phyloP scores from a whole-genome alignment of 2,888 invertebrate genomes.

The Agonopterix subpropinquella region DNA sequence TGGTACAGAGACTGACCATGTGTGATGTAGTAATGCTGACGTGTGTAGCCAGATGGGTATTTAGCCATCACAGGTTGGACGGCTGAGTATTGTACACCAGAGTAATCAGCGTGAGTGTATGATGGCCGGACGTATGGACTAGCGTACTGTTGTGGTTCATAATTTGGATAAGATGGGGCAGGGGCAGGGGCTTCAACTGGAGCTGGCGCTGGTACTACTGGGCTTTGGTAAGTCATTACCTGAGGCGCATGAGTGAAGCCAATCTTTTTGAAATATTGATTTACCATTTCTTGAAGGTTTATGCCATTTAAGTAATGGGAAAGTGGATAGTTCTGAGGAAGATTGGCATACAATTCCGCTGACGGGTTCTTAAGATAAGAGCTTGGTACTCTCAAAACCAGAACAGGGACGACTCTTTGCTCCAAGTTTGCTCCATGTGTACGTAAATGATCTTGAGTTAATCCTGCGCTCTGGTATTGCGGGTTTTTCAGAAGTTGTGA shows the following conservation, averaged over 20 bases:
- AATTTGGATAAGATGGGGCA: constrained; percentile 20
- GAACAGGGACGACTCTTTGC: constrained; percentile 72
- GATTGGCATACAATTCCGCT: constrained; percentile 71
- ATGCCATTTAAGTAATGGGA: constrained; percentile 71
- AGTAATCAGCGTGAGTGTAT: constrained; percentile 58
- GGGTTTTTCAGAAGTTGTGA: constrained; percentile 59
- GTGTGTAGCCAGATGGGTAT: constrained; percentile 51
- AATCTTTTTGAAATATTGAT: constrained; percentile 67
- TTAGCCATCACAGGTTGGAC: constrained; percentile 68
- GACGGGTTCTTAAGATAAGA: constrained; percentile 71
- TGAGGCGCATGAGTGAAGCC: constrained; percentile 58
- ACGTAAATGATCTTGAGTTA: constrained; percentile 65
- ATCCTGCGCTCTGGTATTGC: constrained; percentile 66
- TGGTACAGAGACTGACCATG: constrained; percentile 46
- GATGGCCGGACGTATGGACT: constrained; percentile 54
- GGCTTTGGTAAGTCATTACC: constrained; percentile 47
- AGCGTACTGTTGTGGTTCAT: constrained; percentile 53
- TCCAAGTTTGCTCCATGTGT: constrained; percentile 46
- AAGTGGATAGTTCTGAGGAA: constrained; percentile 72
- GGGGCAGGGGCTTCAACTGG: constrained; percentile 17
- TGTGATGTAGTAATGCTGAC: constrained; percentile 39
- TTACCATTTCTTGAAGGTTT: constrained; percentile 72
- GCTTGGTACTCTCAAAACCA: constrained; percentile 75
- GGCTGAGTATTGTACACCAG: constrained; percentile 65
- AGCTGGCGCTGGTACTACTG: constrained; percentile 21